Base-by-base conservation (phyloP, 2,888 invertebrate genomes). In the Hypselothyrea guttata region DNA sequence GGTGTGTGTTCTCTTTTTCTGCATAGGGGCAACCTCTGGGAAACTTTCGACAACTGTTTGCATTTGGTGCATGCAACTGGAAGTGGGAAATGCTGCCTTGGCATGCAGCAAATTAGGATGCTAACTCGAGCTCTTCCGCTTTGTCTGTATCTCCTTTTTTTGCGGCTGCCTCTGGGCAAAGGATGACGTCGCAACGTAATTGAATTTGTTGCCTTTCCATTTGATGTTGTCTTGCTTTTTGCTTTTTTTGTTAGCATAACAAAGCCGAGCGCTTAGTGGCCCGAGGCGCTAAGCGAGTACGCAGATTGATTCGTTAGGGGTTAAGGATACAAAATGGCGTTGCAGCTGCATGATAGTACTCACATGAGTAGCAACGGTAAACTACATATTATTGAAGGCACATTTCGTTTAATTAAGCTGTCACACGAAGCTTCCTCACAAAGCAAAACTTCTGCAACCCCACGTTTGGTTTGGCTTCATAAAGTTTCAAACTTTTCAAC, bases 401-500 rank as follows among this genome's bases (percentile, higher is more conserved):
- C 27, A 35, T 37, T 57, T 65, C 69, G 47, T 64, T 79, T 79
- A 79, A 79, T 79, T 78, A 75, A 78, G 74, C 53, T 71, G 71
- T 73, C 73, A 65, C 75, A 77, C 63, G 73, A 65, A 72, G 44
- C 49, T 34, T 61, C 42, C 44, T 28, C 53, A 35, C 11, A n/a
- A n/a, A 1, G 12, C 7, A 15, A 37, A 53, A 47, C 57, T 56
- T 27, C 49, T 40, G 12, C 47, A 42, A 57, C 30, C 65, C 61
- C 63, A 35, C 13, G 22, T 47, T 42, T 5, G 22, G 9, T 33
- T 9, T 22, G 41, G 46, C 7, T 41, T 40, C 56, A 53, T 63
- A 82, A 86, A 83, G 77, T 87, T 86, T 42, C 18, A 73, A 87
- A 87, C 86, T 88, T 88, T 85, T 84, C 71, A 86, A 84, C 87